These are phyloP conservation scores for Crossaster papposus DNA, from an alignment of 53 echinoderm and acorn worm species.

Conservation along the genomic window DNA sequence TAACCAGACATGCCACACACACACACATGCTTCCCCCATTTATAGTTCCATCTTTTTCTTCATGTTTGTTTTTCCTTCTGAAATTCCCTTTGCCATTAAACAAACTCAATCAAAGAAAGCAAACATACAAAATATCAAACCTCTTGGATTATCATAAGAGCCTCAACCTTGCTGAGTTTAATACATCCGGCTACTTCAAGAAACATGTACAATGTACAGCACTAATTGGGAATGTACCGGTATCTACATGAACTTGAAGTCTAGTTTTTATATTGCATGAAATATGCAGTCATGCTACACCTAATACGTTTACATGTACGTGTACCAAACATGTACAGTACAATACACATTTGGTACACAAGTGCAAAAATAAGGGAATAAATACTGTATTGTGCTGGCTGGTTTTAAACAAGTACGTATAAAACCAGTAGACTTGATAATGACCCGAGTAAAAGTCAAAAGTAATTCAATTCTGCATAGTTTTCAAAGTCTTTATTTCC, in stretches of 20 bases:
- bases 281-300: too few relatives aligned
- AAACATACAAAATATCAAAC: conserved; percentile 26
- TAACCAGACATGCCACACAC: conserved; percentile 8
- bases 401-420: too few relatives aligned
- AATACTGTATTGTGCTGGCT: too few relatives aligned
- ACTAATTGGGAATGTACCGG: not conserved
- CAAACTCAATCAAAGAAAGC: conserved; percentile 34
- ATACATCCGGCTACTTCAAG: not conserved
- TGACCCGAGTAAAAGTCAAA: too few relatives aligned
- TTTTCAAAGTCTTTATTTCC: too few relatives aligned
- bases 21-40: not conserved
- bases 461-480: too few relatives aligned
- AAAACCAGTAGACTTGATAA: too few relatives aligned
- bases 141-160: conserved; percentile 1
- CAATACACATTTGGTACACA: too few relatives aligned
- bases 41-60: not conserved
- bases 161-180: not conserved
- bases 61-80: not conserved
- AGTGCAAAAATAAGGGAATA: too few relatives aligned
- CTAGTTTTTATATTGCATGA: not conserved
- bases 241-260: not conserved
- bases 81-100: not conserved
- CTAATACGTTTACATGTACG: too few relatives aligned
- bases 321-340: too few relatives aligned
- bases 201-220: too few relatives aligned